These are phyloP conservation scores for Melolontha melolontha DNA, from an alignment of 2,888 invertebrate species.

Conservation along the genomic window DNA sequence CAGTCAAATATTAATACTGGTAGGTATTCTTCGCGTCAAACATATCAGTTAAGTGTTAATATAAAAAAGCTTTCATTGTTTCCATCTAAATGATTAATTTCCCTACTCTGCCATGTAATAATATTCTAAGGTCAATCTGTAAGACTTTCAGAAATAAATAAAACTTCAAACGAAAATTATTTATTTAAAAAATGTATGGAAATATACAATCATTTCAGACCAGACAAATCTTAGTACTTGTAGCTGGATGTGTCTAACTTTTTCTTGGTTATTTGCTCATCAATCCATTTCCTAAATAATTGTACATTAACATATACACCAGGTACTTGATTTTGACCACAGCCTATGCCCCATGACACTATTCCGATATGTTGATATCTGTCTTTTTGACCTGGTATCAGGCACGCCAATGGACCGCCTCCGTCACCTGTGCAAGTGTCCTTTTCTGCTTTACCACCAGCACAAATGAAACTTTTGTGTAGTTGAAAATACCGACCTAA, in stretches of 20 bases:
- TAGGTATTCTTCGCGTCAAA: too few relatives aligned
- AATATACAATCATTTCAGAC: too few relatives aligned
- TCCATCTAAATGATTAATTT: too few relatives aligned
- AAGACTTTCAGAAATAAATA: too few relatives aligned
- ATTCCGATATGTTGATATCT: constrained; percentile 74
- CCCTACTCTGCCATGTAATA: too few relatives aligned
- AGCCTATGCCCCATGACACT: constrained; percentile 87
- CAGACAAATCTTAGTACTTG: too few relatives aligned
- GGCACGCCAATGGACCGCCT: constrained; percentile 82
- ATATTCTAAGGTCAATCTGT: too few relatives aligned
- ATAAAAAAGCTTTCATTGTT: too few relatives aligned
- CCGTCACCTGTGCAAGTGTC: constrained; percentile 72
- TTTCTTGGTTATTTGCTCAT: constrained; percentile 52
- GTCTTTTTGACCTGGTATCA: constrained; percentile 66
- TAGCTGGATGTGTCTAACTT: constrained; percentile 48
- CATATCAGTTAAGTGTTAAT: too few relatives aligned
- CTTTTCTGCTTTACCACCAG: constrained; percentile 79
- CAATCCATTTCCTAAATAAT: constrained; percentile 75
- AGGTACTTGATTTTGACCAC: constrained; percentile 73
- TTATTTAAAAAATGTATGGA: too few relatives aligned
- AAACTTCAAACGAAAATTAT: too few relatives aligned
- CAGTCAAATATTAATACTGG: too few relatives aligned
- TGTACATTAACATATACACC: constrained; percentile 84
- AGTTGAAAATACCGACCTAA: constrained; percentile 76
- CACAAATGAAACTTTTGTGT: constrained; percentile 80